Evolutionary conservation across 1,140 invertebrate species (phyloP), one percentile per base, ranked within the genome.

Genomic region (Papilio polyxenes): DNA sequence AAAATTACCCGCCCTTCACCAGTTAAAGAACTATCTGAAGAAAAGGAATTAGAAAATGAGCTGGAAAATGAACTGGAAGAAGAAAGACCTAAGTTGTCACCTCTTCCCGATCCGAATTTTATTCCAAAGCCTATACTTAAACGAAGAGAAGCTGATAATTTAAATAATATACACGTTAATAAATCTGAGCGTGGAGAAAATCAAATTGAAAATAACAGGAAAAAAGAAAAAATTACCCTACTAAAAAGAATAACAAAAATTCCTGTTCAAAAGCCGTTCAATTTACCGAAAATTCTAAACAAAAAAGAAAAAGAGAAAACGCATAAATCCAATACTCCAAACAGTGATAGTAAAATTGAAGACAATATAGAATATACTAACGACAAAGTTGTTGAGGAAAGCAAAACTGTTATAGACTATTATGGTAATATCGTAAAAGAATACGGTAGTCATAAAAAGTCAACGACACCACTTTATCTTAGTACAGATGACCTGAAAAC

Each of bases 341-440:
- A 83, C 48, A 85, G 84, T 69, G 86, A 86, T 59, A 83, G 81
- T 20, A 90, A 89, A 84, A 23, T 56, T 82, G 75, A 78, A 72
- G 88, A 89, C 75, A 91, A 91, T 89, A 77, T 56, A 44, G 89
- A 93, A 82, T 86, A 87, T 86, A 84, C 84, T 79, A 89, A 89
- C 79, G 91, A 95, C 31, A 89, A 89, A 86, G 82, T 93, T 17
- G 89, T 95, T 84, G 96, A 97, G 84, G 96, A 96, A 89, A 92
- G 96, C 1, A 96, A 96, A 88, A 96, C 96, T 1, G 95, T 97
- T 0, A 96, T 97, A 20, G 97, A 97, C 93, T 97, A 97, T 88
- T 98, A 98, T 84, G 97, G 96, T 23, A 97, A 97, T 89, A 96
- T 98, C 81, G 97, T 98, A 2, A 96, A 96, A 82, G 96, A 96